These are phyloP conservation scores for Jaculus jaculus DNA, from an alignment of 2,113 vertebrate genomes.

Conservation along the genomic window DNA sequence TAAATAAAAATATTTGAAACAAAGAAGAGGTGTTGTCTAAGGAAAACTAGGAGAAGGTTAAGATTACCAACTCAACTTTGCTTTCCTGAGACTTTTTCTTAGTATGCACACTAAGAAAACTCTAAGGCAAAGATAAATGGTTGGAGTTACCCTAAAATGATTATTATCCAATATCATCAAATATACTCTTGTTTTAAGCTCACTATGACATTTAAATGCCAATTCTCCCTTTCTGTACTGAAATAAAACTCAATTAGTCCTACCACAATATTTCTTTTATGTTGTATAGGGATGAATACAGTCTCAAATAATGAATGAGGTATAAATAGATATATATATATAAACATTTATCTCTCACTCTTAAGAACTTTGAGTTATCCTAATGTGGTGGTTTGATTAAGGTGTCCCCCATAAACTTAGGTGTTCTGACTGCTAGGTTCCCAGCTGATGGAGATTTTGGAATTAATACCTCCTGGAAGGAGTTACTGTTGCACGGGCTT, in stretches of 20 bases:
- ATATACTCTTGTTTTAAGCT: conserved; percentile 1
- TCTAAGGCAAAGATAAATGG: not conserved
- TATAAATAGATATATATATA: no score
- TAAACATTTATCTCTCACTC: not conserved
- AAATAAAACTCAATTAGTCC: not conserved
- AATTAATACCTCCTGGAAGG: no score
- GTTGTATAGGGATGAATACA: not conserved
- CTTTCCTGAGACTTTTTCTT: not conserved
- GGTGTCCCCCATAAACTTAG: no score
- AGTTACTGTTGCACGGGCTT: no score
- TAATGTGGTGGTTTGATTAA: no score
- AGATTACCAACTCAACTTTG: not conserved
- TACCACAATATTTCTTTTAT: not conserved
- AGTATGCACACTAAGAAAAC: not conserved
- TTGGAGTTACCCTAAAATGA: not conserved
- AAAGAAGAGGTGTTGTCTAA: not conserved
- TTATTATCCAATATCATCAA: not conserved
- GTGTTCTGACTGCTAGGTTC: no score
- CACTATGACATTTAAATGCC: not conserved
- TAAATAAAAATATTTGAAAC: no score
- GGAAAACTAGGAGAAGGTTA: not conserved
- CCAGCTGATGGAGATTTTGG: no score
- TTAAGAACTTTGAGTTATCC: not conserved
- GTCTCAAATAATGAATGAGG: not conserved
- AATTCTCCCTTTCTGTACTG: not conserved